phyloP scores from a whole-genome alignment of 1,140 invertebrate genomes.

The Pantala flavescens region DNA sequence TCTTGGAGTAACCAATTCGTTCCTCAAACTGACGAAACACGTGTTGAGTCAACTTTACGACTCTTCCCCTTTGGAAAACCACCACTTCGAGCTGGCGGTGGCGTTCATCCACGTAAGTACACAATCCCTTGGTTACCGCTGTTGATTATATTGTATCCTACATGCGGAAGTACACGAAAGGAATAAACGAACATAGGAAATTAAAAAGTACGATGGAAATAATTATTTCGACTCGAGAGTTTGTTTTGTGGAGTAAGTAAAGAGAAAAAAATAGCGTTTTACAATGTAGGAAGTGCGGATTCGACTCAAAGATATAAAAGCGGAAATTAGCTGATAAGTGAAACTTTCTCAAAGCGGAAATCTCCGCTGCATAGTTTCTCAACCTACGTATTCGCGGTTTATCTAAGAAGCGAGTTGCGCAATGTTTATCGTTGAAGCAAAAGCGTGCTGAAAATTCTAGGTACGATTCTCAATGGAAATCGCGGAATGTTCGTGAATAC shows the following conservation, averaged over 20 bases:
- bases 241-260: no score
- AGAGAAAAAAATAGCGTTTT: no score
- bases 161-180: not conserved
- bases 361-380: no score
- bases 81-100: constrained; percentile 42
- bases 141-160: not conserved
- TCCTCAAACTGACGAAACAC: constrained; percentile 38
- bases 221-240: not conserved
- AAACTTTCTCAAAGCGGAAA: no score
- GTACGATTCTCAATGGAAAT: no score
- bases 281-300: no score
- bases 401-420: no score
- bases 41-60: constrained; percentile 39
- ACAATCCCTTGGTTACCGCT: not conserved
- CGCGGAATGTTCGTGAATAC: no score
- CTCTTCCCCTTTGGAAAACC: constrained; percentile 42
- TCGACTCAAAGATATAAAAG: not conserved
- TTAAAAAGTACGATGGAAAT: not conserved
- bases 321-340: not conserved
- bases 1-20: constrained; percentile 46
- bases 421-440: no score
- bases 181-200: not conserved
- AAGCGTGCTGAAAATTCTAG: no score
- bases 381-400: no score
- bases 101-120: constrained; percentile 37